Percentiles rank a stretch among this genome's conserved stretches.
phyloP scores from a whole-genome alignment of 2,113 vertebrate species.

The Garra rufa region DNA sequence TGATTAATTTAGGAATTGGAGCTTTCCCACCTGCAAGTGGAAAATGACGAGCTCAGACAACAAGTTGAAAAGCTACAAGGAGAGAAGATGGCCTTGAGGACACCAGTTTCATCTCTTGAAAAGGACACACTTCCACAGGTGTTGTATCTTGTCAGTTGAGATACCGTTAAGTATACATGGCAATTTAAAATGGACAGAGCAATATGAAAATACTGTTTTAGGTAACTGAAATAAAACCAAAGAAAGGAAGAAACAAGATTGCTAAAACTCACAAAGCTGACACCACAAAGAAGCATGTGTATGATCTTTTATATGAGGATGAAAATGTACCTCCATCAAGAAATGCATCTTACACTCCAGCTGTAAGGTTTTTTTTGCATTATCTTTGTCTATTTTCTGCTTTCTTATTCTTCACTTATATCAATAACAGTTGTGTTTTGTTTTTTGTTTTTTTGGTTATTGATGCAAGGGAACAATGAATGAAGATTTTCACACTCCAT shows the following conservation, averaged over 20 bases:
- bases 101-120: conserved; percentile 64
- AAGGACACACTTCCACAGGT: conserved; percentile 48
- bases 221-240: conserved; percentile 40
- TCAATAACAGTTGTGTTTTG: background rate
- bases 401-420: background rate
- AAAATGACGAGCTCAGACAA: conserved; percentile 78
- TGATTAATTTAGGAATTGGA: conserved; percentile 77
- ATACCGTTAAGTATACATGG: background rate
- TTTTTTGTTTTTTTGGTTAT: conserved; percentile 42
- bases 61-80: conserved; percentile 77
- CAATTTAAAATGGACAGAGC: background rate
- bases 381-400: background rate
- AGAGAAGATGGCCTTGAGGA: conserved; percentile 78
- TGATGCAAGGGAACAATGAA: conserved; percentile 51
- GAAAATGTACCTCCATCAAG: conserved; percentile 49
- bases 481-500: conserved; percentile 57
- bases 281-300: conserved; percentile 53
- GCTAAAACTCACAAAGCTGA: conserved; percentile 51
- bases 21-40: conserved; percentile 74
- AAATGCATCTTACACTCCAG: conserved; percentile 29
- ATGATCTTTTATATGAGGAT: conserved; percentile 55
- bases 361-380: conserved; percentile 33
- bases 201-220: conserved; percentile 41
- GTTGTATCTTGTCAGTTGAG: background rate
- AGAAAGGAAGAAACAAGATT: conserved; percentile 40